Conservation (phyloP, 1,140 invertebrate species). For the Zeugodacus cucurbitae region DNA sequence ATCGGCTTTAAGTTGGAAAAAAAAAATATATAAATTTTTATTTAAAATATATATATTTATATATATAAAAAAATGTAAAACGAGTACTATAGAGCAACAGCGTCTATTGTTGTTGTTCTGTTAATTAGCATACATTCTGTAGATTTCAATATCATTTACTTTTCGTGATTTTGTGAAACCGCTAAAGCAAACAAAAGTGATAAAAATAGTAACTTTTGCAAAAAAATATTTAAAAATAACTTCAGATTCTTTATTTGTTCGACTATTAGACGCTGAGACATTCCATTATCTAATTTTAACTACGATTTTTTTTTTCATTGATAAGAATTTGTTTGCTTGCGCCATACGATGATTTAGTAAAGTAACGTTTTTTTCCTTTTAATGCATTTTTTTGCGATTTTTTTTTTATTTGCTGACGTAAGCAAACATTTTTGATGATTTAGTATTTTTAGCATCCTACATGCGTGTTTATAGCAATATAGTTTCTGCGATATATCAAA, state of each 20-base stretch:
- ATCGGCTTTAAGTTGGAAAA: too few relatives aligned
- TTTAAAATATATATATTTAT: too few relatives aligned
- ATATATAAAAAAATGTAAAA: too few relatives aligned
- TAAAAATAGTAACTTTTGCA: neutral
- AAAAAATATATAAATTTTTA: too few relatives aligned
- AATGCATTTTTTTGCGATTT: neutral
- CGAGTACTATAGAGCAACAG: too few relatives aligned
- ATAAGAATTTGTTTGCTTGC: neutral
- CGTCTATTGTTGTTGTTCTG: too few relatives aligned
- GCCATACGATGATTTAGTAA: too few relatives aligned
- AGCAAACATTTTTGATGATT: neutral
- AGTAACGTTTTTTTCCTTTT: too few relatives aligned
- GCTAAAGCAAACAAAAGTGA: too few relatives aligned
- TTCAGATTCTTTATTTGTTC: neutral
- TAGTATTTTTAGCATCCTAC: neutral
- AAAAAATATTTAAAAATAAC: neutral
- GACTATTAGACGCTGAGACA: neutral
- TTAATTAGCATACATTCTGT: too few relatives aligned
- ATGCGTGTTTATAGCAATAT: neutral
- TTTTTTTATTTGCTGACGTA: neutral
- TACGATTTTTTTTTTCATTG: neutral
- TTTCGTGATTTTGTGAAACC: too few relatives aligned
- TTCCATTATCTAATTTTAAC: neutral
- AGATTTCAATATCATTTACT: too few relatives aligned
- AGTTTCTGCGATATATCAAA: neutral